phyloP scores from a whole-genome alignment of 2,113 vertebrate genomes.

The Carassius gibelio region DNA sequence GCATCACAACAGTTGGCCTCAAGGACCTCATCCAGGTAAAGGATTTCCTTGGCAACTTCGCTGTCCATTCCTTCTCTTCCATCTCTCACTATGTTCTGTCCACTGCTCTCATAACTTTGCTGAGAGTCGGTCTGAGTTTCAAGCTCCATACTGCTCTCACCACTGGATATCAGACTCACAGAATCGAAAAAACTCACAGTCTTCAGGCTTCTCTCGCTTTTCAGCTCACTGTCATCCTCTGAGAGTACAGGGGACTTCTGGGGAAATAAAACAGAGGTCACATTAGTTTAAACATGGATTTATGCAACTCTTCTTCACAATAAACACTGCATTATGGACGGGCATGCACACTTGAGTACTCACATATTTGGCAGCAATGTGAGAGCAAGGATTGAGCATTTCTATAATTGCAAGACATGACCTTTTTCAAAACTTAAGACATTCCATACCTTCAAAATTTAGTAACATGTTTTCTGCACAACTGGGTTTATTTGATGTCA shows the following conservation, averaged over 20 bases:
- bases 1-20: conserved; percentile 88
- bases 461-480: neutral
- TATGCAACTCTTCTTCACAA: neutral
- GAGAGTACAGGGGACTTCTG: conserved; percentile 82
- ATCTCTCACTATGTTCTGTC: conserved; percentile 78
- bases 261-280: conserved; percentile 53
- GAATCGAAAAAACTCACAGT: conserved; percentile 84
- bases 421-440: neutral
- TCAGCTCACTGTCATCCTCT: conserved; percentile 86
- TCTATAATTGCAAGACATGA: neutral
- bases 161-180: conserved; percentile 75
- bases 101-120: conserved; percentile 69
- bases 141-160: conserved; percentile 86
- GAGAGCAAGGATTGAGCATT: neutral
- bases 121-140: conserved; percentile 79
- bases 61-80: conserved; percentile 82
- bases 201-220: conserved; percentile 76
- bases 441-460: neutral
- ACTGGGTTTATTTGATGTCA: neutral
- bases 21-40: conserved; percentile 92
- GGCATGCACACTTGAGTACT: neutral
- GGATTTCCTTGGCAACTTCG: conserved; percentile 90
- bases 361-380: neutral
- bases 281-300: neutral
- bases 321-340: neutral